Conservation (phyloP, 2,797 vertebrate species). For the Thamnophis elegans region DNA sequence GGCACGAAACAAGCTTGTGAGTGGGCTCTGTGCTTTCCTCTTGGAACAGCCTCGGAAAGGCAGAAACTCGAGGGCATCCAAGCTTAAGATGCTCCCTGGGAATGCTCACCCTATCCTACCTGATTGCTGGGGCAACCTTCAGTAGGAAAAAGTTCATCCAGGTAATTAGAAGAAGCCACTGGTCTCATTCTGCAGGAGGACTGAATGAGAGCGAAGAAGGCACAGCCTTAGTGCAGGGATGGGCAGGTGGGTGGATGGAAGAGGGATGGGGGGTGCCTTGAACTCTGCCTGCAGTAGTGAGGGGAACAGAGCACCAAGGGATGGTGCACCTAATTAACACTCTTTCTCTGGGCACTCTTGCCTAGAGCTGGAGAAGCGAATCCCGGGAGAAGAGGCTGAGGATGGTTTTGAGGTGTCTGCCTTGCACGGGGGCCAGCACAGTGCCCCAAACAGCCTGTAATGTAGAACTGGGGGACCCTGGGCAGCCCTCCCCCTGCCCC, state of each 20-base stretch:
- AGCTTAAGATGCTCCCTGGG: constrained; percentile 16
- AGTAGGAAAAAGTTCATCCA: constrained; percentile 12
- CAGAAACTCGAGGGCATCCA: constrained; percentile 33
- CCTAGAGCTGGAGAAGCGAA: constrained; percentile 1
- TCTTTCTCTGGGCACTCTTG: constrained; percentile 32
- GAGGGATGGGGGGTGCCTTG: not conserved
- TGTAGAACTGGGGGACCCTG: constrained; percentile 40
- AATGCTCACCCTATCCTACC: constrained; percentile 68
- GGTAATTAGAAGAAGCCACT: constrained; percentile 29
- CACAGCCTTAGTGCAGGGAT: not conserved
- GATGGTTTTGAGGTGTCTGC: constrained; percentile 39
- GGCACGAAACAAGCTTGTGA: not conserved
- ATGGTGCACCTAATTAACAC: not conserved
- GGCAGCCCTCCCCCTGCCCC: constrained; percentile 38
- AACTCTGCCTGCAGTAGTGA: not conserved
- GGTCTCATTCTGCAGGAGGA: not conserved
- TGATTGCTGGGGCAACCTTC: constrained; percentile 59
- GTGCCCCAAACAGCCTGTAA: constrained; percentile 34
- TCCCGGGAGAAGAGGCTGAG: constrained; percentile 3
- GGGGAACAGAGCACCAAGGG: not conserved
- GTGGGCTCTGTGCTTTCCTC: constrained; percentile 46
- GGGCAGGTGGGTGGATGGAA: not conserved
- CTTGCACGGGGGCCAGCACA: constrained; percentile 37
- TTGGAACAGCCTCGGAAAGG: not conserved
- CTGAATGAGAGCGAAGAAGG: not conserved